A percentile compares a stretch with the other conserved stretches of the same genome.
Conservation (phyloP, 2,113 vertebrate species). For the Eulemur macaco region DNA sequence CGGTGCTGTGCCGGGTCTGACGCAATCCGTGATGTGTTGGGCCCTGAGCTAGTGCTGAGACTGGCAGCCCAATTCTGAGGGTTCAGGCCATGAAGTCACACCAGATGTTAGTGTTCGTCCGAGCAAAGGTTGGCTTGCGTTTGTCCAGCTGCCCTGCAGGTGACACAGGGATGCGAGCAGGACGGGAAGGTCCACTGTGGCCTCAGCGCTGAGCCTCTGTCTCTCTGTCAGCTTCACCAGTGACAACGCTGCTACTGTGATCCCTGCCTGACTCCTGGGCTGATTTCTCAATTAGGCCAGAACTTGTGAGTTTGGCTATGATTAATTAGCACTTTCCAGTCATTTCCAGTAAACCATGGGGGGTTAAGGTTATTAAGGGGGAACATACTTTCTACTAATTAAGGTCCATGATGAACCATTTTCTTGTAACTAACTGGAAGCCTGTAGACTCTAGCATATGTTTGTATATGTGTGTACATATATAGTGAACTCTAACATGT, state of each 20-base stretch:
- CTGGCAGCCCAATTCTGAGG: background rate
- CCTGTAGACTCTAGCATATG: background rate
- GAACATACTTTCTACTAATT: background rate
- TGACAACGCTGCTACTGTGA: rapidly evolving
- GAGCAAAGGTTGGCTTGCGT: background rate
- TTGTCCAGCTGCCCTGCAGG: background rate
- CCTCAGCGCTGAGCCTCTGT: rapidly evolving
- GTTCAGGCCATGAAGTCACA: background rate
- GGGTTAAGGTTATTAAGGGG: background rate
- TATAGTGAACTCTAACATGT: background rate
- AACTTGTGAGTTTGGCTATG: background rate
- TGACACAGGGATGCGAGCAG: background rate
- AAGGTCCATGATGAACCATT: background rate
- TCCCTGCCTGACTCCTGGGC: too few relatives aligned
- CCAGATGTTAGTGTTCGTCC: background rate
- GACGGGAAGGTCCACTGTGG: rapidly evolving
- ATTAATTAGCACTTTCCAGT: background rate
- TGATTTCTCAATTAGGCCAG: background rate
- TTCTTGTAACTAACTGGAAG: background rate
- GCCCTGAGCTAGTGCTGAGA: background rate
- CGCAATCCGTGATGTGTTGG: rapidly evolving
- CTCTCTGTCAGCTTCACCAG: rapidly evolving
- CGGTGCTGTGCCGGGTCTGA: background rate
- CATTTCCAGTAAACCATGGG: background rate
- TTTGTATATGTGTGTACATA: background rate